Evolutionary conservation across 2,113 vertebrate genomes (phyloP).

Genomic region (Vireo altiloquus): DNA sequence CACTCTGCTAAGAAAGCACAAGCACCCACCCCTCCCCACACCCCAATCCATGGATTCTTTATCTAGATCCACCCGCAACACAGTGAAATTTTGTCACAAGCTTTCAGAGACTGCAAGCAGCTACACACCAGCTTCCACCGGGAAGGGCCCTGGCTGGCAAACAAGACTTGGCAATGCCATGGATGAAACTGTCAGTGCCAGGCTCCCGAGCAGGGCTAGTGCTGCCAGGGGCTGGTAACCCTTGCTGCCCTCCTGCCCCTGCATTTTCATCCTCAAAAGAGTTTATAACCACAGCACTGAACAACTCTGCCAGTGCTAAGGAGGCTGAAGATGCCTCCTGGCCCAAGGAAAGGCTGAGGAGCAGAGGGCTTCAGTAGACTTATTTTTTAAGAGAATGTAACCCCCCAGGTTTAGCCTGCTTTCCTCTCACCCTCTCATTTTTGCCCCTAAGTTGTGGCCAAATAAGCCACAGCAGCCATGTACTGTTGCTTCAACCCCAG

Average conservation of each 20-base stretch:
- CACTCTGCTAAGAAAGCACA: background rate
- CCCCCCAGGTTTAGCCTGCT: background rate
- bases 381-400: background rate
- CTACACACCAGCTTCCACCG: background rate
- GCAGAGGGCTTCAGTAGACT: background rate
- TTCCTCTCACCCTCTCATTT: background rate
- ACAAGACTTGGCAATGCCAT: background rate
- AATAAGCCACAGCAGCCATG: background rate
- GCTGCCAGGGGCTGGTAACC: background rate
- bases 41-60: background rate
- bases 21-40: background rate
- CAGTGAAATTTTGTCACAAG: background rate
- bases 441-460: background rate
- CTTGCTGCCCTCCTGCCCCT: background rate
- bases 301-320: background rate
- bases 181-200: background rate
- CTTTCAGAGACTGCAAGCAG: background rate
- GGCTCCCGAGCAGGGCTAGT: background rate
- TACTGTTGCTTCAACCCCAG: background rate
- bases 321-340: background rate
- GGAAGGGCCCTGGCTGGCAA: background rate
- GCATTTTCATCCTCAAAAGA: background rate
- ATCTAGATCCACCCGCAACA: background rate
- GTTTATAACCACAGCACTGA: background rate
- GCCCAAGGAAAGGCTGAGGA: background rate